These are phyloP conservation scores for Drosophila histrio DNA, from an alignment of 2,888 invertebrate species.

Conservation along the genomic window DNA sequence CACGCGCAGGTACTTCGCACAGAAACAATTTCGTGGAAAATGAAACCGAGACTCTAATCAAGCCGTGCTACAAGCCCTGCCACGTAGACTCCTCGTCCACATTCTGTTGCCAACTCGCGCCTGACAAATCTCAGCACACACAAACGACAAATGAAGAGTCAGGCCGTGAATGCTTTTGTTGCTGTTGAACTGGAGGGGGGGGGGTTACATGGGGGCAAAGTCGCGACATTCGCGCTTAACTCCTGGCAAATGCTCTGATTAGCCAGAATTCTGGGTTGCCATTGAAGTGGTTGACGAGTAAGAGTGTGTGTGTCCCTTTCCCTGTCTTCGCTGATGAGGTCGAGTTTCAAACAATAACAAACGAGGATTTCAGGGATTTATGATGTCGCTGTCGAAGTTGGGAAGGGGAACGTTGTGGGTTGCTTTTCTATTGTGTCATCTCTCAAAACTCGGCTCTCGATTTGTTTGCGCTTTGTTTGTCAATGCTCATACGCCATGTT, in stretches of 20 bases:
- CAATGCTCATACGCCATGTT: conserved; percentile 74
- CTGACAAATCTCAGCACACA: conserved; percentile 41
- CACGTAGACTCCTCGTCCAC: not conserved
- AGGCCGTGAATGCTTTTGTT: conserved; percentile 7
- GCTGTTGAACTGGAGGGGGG: not conserved
- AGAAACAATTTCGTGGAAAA: conserved; percentile 20
- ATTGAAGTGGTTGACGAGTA: conserved; percentile 55
- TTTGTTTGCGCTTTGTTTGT: conserved; percentile 75
- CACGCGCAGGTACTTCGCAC: conserved; percentile 22
- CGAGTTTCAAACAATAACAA: conserved; percentile 78
- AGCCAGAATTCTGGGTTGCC: conserved; percentile 45
- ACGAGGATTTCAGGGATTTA: conserved; percentile 78
- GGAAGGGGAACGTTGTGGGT: not conserved
- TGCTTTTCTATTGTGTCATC: conserved; percentile 51
- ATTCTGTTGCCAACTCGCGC: conserved; percentile 7
- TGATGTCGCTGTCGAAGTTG: conserved; percentile 51
- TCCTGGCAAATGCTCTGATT: conserved; percentile 66
- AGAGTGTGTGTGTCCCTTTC: conserved; percentile 17
- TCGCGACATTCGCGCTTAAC: conserved; percentile 64
- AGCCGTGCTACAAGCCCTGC: conserved; percentile 32
- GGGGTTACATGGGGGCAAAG: conserved; percentile 32
- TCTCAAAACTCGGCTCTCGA: conserved; percentile 49
- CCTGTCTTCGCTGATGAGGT: conserved; percentile 57
- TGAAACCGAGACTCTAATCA: conserved; percentile 46
- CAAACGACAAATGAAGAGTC: conserved; percentile 39